A percentile compares a stretch with the other conserved stretches of the same genome.
phyloP scores from a whole-genome alignment of 2,797 vertebrate species.

The Dryobates pubescens region DNA sequence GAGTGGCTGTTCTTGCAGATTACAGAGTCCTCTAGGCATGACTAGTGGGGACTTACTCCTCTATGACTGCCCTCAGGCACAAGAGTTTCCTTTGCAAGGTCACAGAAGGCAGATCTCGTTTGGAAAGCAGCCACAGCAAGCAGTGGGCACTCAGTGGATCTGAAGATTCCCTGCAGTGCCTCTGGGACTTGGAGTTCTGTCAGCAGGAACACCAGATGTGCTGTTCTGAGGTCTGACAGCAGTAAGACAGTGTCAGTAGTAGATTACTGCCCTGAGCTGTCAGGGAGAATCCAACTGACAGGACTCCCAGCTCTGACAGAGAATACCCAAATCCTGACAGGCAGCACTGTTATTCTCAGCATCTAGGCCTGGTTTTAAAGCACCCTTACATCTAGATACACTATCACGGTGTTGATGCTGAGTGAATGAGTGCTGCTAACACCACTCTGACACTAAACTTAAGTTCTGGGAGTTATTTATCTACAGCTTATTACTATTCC shows the following conservation, averaged over 20 bases:
- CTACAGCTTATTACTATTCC: neutral
- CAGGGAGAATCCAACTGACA: neutral
- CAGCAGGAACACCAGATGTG: conserved; percentile 82
- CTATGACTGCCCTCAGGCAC: conserved; percentile 55
- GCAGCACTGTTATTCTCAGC: neutral
- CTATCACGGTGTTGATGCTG: neutral
- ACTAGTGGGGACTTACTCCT: conserved; percentile 74
- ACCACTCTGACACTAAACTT: neutral
- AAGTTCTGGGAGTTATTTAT: neutral
- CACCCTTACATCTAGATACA: neutral
- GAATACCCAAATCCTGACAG: neutral
- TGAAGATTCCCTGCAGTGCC: conserved; percentile 77
- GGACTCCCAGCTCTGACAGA: neutral
- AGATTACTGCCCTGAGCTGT: neutral
- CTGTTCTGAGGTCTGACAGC: conserved; percentile 74
- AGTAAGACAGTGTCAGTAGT: neutral
- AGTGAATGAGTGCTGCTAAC: neutral
- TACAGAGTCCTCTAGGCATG: conserved; percentile 79
- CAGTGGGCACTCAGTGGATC: conserved; percentile 80
- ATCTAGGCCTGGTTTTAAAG: neutral
- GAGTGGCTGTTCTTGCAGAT: conserved; percentile 71
- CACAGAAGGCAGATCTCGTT: conserved; percentile 78
- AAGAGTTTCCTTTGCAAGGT: conserved; percentile 71
- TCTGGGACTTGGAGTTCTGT: conserved; percentile 82
- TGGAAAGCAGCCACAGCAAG: conserved; percentile 79